A percentile compares a stretch with the other conserved stretches of the same genome.
These are phyloP conservation scores for Pyrochroa serraticornis DNA, from an alignment of 2,888 invertebrate species.

Conservation along the genomic window DNA sequence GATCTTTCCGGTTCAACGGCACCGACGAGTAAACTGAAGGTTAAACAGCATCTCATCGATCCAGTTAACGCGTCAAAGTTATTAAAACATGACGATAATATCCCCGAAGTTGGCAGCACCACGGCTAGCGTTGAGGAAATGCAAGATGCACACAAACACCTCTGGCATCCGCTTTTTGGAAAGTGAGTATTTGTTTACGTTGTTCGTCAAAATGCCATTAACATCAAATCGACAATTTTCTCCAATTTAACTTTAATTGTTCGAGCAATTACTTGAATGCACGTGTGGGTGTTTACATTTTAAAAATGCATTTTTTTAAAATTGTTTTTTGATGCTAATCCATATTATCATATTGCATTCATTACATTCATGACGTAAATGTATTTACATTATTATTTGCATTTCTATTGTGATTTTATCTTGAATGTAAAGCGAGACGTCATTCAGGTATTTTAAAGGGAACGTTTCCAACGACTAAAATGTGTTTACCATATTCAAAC, in stretches of 20 bases:
- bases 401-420: conserved; percentile 27
- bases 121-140: conserved; percentile 66
- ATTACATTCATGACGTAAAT: conserved; percentile 22
- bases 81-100: conserved; percentile 58
- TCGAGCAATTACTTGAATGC: not conserved
- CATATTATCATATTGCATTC: conserved; percentile 22
- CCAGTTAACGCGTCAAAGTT: conserved; percentile 51
- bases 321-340: not conserved
- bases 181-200: conserved; percentile 67
- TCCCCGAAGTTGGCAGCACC: conserved; percentile 70
- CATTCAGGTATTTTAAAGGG: conserved; percentile 17
- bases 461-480: conserved; percentile 17
- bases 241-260: too few species aligned
- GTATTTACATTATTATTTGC: conserved; percentile 17
- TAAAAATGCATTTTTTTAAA: not conserved
- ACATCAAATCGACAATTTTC: too few species aligned
- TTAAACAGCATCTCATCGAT: conserved; percentile 58
- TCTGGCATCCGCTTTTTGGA: conserved; percentile 87
- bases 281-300: not conserved
- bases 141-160: conserved; percentile 68
- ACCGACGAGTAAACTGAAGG: conserved; percentile 51
- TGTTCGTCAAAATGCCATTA: not conserved
- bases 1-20: conserved; percentile 55
- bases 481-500: conserved; percentile 5
- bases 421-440: conserved; percentile 9